Evolutionary conservation across 2,113 vertebrate genomes (phyloP).

Genomic region (Ophthalmolycus amberensis): DNA sequence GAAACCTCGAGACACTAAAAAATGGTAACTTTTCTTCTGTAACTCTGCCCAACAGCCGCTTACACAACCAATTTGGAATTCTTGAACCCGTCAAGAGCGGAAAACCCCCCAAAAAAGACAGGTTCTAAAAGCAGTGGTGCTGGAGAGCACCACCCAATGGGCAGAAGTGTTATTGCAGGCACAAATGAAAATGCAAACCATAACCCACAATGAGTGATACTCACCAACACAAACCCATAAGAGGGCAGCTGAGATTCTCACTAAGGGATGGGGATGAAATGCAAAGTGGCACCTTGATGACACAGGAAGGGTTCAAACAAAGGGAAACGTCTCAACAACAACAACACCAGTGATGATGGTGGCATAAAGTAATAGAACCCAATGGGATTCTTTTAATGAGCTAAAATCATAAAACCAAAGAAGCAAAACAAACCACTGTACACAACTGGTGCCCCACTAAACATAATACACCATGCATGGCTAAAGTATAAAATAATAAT

Average conservation of each 20-base stretch:
- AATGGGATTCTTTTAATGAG: conserved; percentile 28
- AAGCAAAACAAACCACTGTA: conserved; percentile 28
- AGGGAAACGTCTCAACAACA: conserved; percentile 79
- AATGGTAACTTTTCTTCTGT: conserved; percentile 35
- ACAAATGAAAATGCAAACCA: conserved; percentile 65
- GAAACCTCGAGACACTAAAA: conserved; percentile 50
- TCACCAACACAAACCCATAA: conserved; percentile 77
- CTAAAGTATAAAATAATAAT: conserved; percentile 21
- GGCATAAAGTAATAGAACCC: conserved; percentile 65
- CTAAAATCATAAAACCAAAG: conserved; percentile 32
- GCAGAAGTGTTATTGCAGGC: conserved; percentile 72
- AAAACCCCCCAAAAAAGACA: conserved; percentile 30
- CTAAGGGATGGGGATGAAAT: conserved; percentile 83
- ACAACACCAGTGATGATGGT: conserved; percentile 74
- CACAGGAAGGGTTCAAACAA: conserved; percentile 79
- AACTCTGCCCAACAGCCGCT: conserved; percentile 35
- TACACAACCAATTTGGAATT: conserved; percentile 47
- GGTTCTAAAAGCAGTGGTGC: conserved; percentile 30
- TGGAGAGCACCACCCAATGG: conserved; percentile 73
- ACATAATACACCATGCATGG: conserved; percentile 52
- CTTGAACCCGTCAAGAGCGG: conserved; percentile 19
- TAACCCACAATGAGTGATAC: conserved; percentile 74
- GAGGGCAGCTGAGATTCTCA: conserved; percentile 78
- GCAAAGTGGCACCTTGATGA: conserved; percentile 81
- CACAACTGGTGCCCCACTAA: conserved; percentile 39